Percentiles rank a stretch among this genome's conserved stretches.
Evolutionary conservation across 2,797 vertebrate genomes (phyloP).

Genomic region (Gorsachius magnificus): DNA sequence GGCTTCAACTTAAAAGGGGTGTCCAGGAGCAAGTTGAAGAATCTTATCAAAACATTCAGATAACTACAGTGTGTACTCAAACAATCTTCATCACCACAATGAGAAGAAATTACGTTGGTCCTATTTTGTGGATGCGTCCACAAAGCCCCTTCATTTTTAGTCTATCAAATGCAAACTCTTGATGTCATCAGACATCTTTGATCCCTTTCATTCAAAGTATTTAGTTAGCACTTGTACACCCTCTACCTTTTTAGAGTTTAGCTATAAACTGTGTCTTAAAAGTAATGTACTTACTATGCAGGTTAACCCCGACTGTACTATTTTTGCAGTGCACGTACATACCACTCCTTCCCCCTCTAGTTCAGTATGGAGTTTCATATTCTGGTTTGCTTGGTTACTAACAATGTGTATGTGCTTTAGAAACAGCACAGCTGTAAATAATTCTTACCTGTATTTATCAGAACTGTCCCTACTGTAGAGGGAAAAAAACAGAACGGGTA

Average conservation of each 20-base stretch:
- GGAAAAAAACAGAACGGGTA: not conserved
- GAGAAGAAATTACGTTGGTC: not conserved
- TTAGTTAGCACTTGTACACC: not conserved
- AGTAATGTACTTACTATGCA: not conserved
- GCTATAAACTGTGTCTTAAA: not conserved
- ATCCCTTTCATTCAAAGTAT: not conserved
- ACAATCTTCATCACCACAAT: not conserved
- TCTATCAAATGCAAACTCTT: not conserved
- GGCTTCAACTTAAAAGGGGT: not conserved
- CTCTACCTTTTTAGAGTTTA: not conserved
- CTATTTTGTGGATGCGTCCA: not conserved
- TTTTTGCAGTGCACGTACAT: not conserved
- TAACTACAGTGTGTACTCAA: not conserved
- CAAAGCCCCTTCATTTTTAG: not conserved
- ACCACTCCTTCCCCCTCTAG: not conserved
- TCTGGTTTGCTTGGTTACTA: not conserved
- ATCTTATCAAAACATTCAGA: not conserved
- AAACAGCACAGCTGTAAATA: not conserved
- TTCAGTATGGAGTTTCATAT: not conserved
- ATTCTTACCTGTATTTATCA: not conserved
- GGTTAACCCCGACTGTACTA: not conserved
- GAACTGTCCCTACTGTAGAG: not conserved
- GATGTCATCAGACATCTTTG: not conserved
- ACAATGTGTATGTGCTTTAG: not conserved
- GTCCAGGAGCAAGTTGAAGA: not conserved